phyloP scores from a whole-genome alignment of 1,140 invertebrate species.

The Neodiprion virginianus region DNA sequence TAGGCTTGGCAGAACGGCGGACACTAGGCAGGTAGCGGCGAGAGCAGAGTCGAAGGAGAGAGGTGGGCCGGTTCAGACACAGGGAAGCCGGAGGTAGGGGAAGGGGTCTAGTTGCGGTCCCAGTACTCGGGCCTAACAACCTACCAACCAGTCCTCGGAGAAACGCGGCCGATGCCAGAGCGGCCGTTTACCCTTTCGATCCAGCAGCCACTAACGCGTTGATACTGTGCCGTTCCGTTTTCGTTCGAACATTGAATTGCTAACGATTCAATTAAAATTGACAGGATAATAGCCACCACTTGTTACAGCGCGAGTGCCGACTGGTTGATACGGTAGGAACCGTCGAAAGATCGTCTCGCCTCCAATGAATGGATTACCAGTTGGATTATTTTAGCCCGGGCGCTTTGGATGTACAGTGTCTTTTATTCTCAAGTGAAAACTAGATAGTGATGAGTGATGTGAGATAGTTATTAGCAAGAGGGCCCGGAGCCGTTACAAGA shows the following conservation, averaged over 20 bases:
- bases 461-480: slow-evolving; percentile 38
- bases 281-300: neutral
- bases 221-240: neutral
- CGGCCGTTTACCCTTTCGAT: slow-evolving; percentile 10
- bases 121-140: slow-evolving; percentile 45
- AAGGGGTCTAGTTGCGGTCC: slow-evolving; percentile 47
- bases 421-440: neutral
- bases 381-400: slow-evolving; percentile 7
- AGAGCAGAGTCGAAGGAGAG: slow-evolving; percentile 36
- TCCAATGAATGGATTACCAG: slow-evolving; percentile 10
- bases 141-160: slow-evolving; percentile 53
- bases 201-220: slow-evolving; percentile 19
- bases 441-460: slow-evolving; percentile 29
- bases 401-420: neutral
- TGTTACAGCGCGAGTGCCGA: slow-evolving; percentile 5
- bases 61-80: slow-evolving; percentile 24
- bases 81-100: slow-evolving; percentile 26
- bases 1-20: slow-evolving; percentile 55
- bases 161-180: slow-evolving; percentile 49
- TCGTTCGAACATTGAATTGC: neutral
- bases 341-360: neutral
- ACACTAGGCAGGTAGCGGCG: slow-evolving; percentile 35
- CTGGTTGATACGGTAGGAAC: neutral
- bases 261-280: neutral
- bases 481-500: slow-evolving; percentile 28